Base-by-base conservation (phyloP, 2,113 vertebrate genomes). In the Poeciliopsis turrubarensis region DNA sequence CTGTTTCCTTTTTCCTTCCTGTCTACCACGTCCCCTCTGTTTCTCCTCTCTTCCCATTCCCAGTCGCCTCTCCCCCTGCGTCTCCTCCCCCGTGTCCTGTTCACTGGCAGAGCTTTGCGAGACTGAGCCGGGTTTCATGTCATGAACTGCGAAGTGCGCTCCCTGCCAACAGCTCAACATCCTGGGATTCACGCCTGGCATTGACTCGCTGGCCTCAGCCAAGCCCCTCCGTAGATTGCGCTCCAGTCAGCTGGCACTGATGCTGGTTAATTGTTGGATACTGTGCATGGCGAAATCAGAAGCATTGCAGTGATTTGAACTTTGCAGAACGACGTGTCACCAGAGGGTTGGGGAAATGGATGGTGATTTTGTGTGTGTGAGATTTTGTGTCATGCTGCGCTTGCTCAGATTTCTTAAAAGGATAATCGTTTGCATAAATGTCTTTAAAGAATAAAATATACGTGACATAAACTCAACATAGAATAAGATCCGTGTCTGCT, bases 281-380 rank as follows among this genome's bases (percentile, higher is more conserved):
- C 84, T 73, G 85, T 86, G 87, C 80, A 84, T 80, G 78, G 86
- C 82, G 72, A 86, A 86, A 91, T 91, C 78, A 85, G 81, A 89
- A 77, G 68, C 65, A 67, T n/a, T 69, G 77, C 79, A 86, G 77
- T 61, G 73, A 85, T 88, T 84, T 77, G 73, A 77, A 88, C 80
- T 84, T 87, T 73, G 70, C 67, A 66, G 68, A 77, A 82, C 84
- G 81, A 87, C 77, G 85, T 83, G 84, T 81, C 80, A 83, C 72
- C 0, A 9, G 68, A 65, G 82, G 63, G 57, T 72, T 30, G 60
- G 66, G 68, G 19, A 62, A 73, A 79, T 39, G 66, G 64, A 75
- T 70, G 54, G 62, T 72, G 44, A 83, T 81, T 86, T 75, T 61
- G 27, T 34, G 51, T 60, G 34, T 54, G 62, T 70, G 70, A 79